Base-by-base conservation (phyloP, 1,140 invertebrate genomes). In the Drosophila bipectinata region DNA sequence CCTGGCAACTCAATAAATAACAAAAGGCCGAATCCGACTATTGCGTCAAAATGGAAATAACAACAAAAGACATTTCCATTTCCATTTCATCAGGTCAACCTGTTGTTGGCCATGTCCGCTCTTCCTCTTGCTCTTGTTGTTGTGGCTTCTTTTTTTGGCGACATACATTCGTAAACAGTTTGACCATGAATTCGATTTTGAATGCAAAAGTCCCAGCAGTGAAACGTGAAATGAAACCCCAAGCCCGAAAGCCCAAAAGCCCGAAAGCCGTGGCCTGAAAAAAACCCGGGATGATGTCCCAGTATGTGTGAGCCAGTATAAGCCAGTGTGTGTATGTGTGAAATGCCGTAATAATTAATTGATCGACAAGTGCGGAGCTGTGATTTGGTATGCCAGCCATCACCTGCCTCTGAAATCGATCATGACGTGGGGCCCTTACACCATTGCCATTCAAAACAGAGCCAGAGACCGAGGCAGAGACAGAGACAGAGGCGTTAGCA, bases 311-410 rank as follows among this genome's bases (percentile, higher is more conserved):
- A 5, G 41, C 4, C 41, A 15, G 41, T 15, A 28, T 45, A 54
- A 62, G 41, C 18, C 24, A 41, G 24, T 44, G 32, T 48, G 63
- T 58, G 60, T 80, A 48, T 76, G 56, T 83, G 76, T 59, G 69
- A 78, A 85, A 78, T 85, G 75, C 83, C 82, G 82, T 82, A 85
- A 85, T 88, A 85, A 85, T 85, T 85, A 85, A 85, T 85, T 85
- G 82, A 85, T 87, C 82, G 82, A 87, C 82, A 78, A 85, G 82
- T 88, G 82, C 82, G 69, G 78, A 82, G 82, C 83, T 82, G 61
- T 74, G 75, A 62, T 74, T 85, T 85, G 57, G 78, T 85, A 87
- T 85, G 78, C 82, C 58, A 26, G 61, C 68, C 73, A 68, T 68
- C 66, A 80, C 64, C 63, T 75, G 77, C 74, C 77, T 69, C 71